Conservation (phyloP, 2,797 vertebrate species). For the Hapalemur alaotrensis region DNA sequence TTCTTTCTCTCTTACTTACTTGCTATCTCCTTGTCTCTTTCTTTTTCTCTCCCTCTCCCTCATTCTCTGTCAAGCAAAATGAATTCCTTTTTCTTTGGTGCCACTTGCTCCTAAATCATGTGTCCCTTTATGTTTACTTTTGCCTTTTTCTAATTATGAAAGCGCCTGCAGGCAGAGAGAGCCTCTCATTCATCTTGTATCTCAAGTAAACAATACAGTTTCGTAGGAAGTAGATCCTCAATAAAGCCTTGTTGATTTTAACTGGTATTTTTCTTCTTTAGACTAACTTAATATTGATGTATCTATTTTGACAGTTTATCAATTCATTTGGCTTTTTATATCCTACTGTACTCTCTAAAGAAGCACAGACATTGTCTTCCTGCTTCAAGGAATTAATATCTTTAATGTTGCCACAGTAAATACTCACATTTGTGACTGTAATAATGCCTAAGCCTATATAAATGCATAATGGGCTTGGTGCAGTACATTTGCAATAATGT, state of each 20-base stretch:
- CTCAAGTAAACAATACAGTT: background rate
- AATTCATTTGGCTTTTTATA: background rate
- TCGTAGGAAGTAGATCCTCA: background rate
- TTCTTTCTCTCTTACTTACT: background rate
- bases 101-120: background rate
- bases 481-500: background rate
- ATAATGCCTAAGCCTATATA: conserved; percentile 6
- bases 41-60: background rate
- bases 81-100: background rate
- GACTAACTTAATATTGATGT: background rate
- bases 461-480: conserved; percentile 8
- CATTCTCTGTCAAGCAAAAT: background rate
- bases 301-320: background rate
- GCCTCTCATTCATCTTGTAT: background rate
- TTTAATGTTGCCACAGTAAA: conserved; percentile 42
- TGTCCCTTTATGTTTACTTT: background rate
- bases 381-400: conserved; percentile 20
- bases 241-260: background rate
- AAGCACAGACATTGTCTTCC: background rate
- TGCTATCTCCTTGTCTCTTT: background rate
- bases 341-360: background rate
- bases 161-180: background rate
- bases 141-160: background rate
- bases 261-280: conserved; percentile 33
- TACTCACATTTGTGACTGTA: conserved; percentile 31